Evolutionary conservation across 2,797 vertebrate species (phyloP).

Genomic region (Centroberyx gerrardi): DNA sequence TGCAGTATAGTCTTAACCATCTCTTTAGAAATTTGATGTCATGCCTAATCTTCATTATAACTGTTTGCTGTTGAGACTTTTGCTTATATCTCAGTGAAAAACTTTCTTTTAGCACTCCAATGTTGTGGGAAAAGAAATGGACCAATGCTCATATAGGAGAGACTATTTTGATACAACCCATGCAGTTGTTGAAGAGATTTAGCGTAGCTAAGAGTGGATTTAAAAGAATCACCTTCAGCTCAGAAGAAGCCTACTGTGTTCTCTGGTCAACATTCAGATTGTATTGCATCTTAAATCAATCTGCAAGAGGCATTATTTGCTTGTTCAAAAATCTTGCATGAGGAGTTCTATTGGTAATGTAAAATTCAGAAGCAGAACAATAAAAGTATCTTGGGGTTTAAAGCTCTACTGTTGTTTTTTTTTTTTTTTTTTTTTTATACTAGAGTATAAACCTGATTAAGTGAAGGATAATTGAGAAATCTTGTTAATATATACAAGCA

Average conservation of each 20-base stretch:
- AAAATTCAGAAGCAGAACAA: conserved; percentile 55
- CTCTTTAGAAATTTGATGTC: conserved; percentile 12
- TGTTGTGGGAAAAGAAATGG: conserved; percentile 17
- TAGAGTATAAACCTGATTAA: neutral
- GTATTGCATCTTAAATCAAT: conserved; percentile 30
- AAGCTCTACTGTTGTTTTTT: conserved; percentile 13
- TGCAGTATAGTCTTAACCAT: conserved; percentile 25
- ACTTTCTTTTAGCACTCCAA: conserved; percentile 54
- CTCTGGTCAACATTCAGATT: conserved; percentile 27
- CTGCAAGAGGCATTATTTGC: conserved; percentile 51
- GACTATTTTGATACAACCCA: neutral
- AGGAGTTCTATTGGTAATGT: conserved; percentile 57
- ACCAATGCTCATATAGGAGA: conserved; percentile 38
- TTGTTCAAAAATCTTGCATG: conserved; percentile 65
- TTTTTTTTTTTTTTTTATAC: neutral
- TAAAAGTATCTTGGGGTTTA: conserved; percentile 65
- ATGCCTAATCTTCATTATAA: conserved; percentile 19
- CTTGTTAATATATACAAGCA: neutral
- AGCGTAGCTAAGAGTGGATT: conserved; percentile 2
- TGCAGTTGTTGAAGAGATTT: neutral
- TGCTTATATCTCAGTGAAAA: conserved; percentile 11
- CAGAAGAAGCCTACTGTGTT: conserved; percentile 5
- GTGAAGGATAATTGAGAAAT: neutral
- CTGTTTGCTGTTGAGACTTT: conserved; percentile 6
- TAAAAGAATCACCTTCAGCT: neutral